Percentiles rank a stretch among this genome's conserved stretches.
Evolutionary conservation across 2,113 vertebrate genomes (phyloP).

Genomic region (Pseudonaja textilis): DNA sequence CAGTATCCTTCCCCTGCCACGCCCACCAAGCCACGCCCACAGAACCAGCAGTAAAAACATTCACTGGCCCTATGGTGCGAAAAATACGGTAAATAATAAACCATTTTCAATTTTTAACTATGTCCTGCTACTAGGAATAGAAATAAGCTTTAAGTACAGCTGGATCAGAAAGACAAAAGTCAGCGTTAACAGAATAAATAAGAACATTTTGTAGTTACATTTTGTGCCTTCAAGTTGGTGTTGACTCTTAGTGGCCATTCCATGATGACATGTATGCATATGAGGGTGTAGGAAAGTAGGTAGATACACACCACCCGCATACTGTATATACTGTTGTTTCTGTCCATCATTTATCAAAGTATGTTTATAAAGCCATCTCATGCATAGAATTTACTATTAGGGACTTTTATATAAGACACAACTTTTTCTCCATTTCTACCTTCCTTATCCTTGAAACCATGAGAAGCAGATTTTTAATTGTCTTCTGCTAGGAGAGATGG

Average conservation of each 20-base stretch:
- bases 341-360: background rate
- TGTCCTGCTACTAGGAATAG: background rate
- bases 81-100: background rate
- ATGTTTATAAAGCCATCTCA: too few relatives aligned
- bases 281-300: background rate
- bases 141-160: background rate
- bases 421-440: too few relatives aligned
- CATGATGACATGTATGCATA: background rate
- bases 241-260: background rate
- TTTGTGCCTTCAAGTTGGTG: background rate
- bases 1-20: too few relatives aligned
- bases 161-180: background rate
- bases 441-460: too few relatives aligned
- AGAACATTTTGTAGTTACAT: background rate
- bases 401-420: too few relatives aligned
- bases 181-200: background rate
- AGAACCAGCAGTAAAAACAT: too few relatives aligned
- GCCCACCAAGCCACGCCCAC: too few relatives aligned
- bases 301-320: background rate
- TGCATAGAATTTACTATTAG: too few relatives aligned
- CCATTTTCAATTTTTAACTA: background rate
- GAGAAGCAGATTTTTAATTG: too few relatives aligned
- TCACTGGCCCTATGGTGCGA: too few relatives aligned
- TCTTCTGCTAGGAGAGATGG: too few relatives aligned
- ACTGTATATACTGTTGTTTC: background rate